Percentiles rank a stretch among this genome's conserved stretches.
Conservation (phyloP, 1,140 invertebrate genomes). For the Plectrocnemia conspersa region DNA sequence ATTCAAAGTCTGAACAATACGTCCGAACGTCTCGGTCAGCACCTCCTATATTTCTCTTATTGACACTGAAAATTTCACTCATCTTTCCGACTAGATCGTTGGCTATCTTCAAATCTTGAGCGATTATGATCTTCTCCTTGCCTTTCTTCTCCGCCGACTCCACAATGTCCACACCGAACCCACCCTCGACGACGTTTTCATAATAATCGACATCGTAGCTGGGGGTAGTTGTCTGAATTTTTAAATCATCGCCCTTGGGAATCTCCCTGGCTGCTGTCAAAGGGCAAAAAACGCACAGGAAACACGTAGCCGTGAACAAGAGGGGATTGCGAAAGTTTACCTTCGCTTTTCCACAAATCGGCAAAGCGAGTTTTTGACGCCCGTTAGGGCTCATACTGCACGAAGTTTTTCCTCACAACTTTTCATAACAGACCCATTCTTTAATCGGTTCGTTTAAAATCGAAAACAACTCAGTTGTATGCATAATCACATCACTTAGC, state of each 20-base stretch:
- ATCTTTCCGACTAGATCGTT: background rate
- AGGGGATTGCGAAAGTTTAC: background rate
- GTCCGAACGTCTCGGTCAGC: slow-evolving; percentile 18
- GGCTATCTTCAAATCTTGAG: background rate
- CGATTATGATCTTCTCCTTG: slow-evolving; percentile 7
- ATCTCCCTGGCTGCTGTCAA: background rate
- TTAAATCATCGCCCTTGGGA: background rate
- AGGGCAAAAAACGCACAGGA: background rate
- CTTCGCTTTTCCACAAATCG: slow-evolving; percentile 15
- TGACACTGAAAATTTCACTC: background rate
- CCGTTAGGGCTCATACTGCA: slow-evolving; percentile 34
- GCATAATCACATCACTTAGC: background rate
- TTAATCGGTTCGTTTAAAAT: background rate
- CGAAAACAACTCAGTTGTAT: background rate
- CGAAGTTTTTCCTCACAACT: background rate
- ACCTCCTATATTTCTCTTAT: background rate
- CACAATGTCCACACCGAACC: slow-evolving; percentile 10
- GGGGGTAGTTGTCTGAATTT: slow-evolving; percentile 22
- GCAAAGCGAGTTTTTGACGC: slow-evolving; percentile 30
- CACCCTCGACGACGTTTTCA: slow-evolving; percentile 24
- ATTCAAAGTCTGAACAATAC: slow-evolving; percentile 40
- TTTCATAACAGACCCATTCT: background rate
- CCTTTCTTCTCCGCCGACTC: slow-evolving; percentile 4
- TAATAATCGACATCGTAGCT: slow-evolving; percentile 29
- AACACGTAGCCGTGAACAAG: background rate